Evolutionary conservation across 2,888 invertebrate species (phyloP).

Genomic region (Xanthorhoe designata): DNA sequence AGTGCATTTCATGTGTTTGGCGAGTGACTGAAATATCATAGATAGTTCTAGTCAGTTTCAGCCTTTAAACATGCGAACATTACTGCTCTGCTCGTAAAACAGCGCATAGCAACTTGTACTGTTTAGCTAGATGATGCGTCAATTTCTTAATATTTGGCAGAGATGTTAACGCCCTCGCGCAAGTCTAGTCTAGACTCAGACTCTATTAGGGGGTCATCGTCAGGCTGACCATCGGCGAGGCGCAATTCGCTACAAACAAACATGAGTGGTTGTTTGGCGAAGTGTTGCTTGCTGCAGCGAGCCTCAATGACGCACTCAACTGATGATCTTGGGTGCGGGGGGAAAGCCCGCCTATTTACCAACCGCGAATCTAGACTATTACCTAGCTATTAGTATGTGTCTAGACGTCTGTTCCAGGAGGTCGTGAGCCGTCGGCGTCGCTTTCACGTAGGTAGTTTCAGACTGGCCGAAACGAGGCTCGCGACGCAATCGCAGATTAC

Average conservation of each 20-base stretch:
- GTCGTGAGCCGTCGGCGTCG: slow-evolving; percentile 62
- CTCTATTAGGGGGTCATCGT: slow-evolving; percentile 46
- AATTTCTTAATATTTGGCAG: slow-evolving; percentile 47
- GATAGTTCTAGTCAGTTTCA: slow-evolving; percentile 3
- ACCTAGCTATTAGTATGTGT: slow-evolving; percentile 80
- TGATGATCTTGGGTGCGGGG: slow-evolving; percentile 53
- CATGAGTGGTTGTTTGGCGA: slow-evolving; percentile 46
- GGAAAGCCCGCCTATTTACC: slow-evolving; percentile 73
- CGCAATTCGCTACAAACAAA: slow-evolving; percentile 37
- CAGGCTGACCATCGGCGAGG: slow-evolving; percentile 38
- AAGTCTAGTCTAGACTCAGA: slow-evolving; percentile 45
- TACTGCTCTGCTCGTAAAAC: slow-evolving; percentile 11
- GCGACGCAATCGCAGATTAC: slow-evolving; percentile 62
- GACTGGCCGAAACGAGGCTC: slow-evolving; percentile 61
- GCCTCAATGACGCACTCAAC: slow-evolving; percentile 51
- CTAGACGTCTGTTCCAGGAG: slow-evolving; percentile 81
- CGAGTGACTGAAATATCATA: background rate
- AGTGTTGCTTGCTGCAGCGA: slow-evolving; percentile 38
- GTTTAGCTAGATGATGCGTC: slow-evolving; percentile 40
- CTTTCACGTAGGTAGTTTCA: slow-evolving; percentile 77
- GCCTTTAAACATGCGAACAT: slow-evolving; percentile 14
- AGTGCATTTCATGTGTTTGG: slow-evolving; percentile 16
- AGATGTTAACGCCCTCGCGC: slow-evolving; percentile 47
- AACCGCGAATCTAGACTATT: slow-evolving; percentile 75
- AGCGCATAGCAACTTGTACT: slow-evolving; percentile 33